Percentiles rank a stretch among this genome's conserved stretches.
These are phyloP conservation scores for Tapirus indicus DNA, from an alignment of 2,797 vertebrate genomes.

Conservation along the genomic window DNA sequence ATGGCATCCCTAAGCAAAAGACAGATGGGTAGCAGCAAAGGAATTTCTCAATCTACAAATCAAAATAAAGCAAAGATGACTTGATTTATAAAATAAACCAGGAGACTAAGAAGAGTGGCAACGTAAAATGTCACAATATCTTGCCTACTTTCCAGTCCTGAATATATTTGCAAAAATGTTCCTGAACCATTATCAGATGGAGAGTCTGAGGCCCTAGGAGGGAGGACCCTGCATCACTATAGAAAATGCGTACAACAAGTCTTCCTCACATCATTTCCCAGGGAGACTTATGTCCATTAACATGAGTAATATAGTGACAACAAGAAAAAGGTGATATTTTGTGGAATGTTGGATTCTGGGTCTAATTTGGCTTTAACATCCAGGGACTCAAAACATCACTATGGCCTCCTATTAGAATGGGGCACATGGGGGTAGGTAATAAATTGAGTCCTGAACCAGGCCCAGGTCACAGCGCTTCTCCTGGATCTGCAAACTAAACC, in stretches of 20 bases:
- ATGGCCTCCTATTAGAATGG: background rate
- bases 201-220: background rate
- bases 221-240: fast-evolving
- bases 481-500: background rate
- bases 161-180: background rate
- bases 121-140: background rate
- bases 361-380: background rate
- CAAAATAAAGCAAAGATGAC: background rate
- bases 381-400: background rate
- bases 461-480: background rate
- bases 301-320: fast-evolving
- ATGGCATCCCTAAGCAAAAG: background rate
- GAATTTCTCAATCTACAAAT: background rate
- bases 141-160: background rate
- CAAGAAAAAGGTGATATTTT: background rate
- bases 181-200: background rate
- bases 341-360: background rate
- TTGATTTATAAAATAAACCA: background rate
- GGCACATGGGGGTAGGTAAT: fast-evolving
- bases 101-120: background rate
- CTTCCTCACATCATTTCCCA: background rate
- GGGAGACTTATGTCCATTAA: background rate
- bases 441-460: background rate
- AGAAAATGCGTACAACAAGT: background rate
- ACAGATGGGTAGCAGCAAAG: background rate